Evolutionary conservation across 2,888 invertebrate species (phyloP), one percentile per base, ranked within the genome.

Genomic region (Imbricaverruca yamaguchii): DNA sequence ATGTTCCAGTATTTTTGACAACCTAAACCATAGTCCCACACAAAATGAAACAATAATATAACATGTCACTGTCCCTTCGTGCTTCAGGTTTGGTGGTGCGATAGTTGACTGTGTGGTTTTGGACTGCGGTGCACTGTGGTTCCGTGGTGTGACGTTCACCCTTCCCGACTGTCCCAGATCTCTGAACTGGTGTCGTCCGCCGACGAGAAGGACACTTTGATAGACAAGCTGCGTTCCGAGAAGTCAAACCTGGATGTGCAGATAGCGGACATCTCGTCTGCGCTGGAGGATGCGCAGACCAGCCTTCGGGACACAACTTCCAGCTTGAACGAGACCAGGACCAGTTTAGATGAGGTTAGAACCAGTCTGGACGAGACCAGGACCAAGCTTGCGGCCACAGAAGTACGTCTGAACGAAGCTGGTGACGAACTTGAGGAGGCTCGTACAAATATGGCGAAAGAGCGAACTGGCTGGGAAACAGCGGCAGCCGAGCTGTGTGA

Each of bases 211-310:
- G 74, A 74, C 74, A 21, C 74, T 8, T 55, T 55, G 18, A 10
- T 74, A 53, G 55, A 53, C 9, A 74, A 74, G 55, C 74, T 74
- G 21, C 23, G 23, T 9, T 53, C 74, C 3, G 74, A 74, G 21
- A 53, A 74, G 74, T 12, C 53, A 9, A 74, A 74, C 74, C 55
- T 74, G 74, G 55, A 74, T 53, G 53, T 53, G 74, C 74, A 74
- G 74, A 18, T 15, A 7, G 10, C 53, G 21, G 74, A 53, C 55
- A 53, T 74, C 21, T 55, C 74, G 9, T 53, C 74, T 2, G 39
- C 74, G 9, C 74, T 74, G 53, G 55, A 74, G 55, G 53, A 74
- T 53, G 21, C 74, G 21, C 18, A 55, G 13, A 4, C 10, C 53
- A 18, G 10, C 53, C 74, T 74, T 21, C 53, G 25, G 67, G 67